These are phyloP conservation scores for Entomyzon cyanotis DNA, from an alignment of 2,113 vertebrate species.

Conservation along the genomic window DNA sequence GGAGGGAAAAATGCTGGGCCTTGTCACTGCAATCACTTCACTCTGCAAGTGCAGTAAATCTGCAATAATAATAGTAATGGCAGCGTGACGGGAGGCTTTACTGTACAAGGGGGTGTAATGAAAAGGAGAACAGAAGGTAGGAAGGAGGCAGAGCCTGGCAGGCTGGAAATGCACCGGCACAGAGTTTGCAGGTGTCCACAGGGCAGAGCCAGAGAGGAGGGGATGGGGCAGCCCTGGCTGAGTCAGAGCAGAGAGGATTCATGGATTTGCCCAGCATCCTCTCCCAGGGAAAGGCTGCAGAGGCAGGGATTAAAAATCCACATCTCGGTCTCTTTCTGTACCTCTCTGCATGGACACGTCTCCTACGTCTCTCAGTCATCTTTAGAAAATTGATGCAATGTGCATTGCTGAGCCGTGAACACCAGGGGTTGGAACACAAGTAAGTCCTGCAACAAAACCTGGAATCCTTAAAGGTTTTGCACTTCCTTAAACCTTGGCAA, in stretches of 20 bases:
- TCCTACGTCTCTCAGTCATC: background rate
- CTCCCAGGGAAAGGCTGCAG: background rate
- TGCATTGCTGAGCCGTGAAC: background rate
- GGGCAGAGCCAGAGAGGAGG: background rate
- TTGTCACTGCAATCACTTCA: conserved; percentile 65
- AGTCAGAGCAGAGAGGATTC: background rate
- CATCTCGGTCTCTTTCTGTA: background rate
- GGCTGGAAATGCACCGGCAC: background rate
- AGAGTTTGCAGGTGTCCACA: background rate
- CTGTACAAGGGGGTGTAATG: conserved; percentile 67
- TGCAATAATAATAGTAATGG: conserved; percentile 79
- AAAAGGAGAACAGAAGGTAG: conserved; percentile 61
- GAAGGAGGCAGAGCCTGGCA: background rate
- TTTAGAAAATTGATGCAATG: background rate
- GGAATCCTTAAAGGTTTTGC: background rate
- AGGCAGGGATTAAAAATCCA: background rate
- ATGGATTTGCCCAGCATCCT: background rate
- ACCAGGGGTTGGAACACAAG: background rate
- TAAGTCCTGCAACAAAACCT: background rate
- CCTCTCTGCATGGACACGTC: accelerated
- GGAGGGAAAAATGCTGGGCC: conserved; percentile 67
- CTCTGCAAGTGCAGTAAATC: conserved; percentile 80
- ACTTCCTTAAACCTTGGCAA: background rate
- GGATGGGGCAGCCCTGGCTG: background rate
- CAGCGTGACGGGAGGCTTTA: conserved; percentile 66